phyloP scores from a whole-genome alignment of 2,797 vertebrate genomes.

The Arnoldichthys spilopterus region DNA sequence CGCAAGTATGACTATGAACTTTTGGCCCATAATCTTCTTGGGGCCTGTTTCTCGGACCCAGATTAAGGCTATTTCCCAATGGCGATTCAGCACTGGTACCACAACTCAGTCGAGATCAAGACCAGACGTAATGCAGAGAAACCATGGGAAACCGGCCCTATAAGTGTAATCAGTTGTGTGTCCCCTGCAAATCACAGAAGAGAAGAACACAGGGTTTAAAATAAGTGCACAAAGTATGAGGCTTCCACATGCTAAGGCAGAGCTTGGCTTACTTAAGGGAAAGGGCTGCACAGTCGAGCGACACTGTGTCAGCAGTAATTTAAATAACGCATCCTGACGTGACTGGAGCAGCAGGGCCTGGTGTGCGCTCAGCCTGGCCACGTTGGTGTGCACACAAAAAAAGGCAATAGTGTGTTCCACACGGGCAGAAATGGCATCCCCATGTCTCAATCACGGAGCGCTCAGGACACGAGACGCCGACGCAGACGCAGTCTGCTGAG shows the following conservation, averaged over 20 bases:
- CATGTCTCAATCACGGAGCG: conserved; percentile 70
- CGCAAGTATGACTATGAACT: too few species aligned
- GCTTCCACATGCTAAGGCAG: not conserved
- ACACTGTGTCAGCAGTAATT: conserved; percentile 22
- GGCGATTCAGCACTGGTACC: too few species aligned
- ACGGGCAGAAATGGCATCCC: conserved; percentile 60
- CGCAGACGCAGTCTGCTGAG: conserved; percentile 69
- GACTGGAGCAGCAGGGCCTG: conserved; percentile 1
- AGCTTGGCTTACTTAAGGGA: conserved; percentile 23
- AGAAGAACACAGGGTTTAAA: not conserved
- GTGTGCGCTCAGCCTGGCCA: not conserved
- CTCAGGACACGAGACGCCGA: conserved; percentile 62
- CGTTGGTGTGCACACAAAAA: conserved; percentile 27
- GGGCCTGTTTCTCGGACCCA: too few species aligned
- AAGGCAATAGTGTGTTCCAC: conserved; percentile 45
- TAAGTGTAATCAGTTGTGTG: not conserved
- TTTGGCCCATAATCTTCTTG: too few species aligned
- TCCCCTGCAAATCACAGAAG: not conserved
- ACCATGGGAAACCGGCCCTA: not conserved
- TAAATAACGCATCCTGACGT: conserved; percentile 37
- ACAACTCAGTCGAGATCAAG: too few species aligned
- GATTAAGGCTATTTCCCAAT: too few species aligned
- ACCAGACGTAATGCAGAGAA: too few species aligned
- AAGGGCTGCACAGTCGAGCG: not conserved
- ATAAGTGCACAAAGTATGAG: not conserved